These are phyloP conservation scores for Bruchidius siliquastri DNA, from an alignment of 2,888 invertebrate genomes.

Conservation along the genomic window DNA sequence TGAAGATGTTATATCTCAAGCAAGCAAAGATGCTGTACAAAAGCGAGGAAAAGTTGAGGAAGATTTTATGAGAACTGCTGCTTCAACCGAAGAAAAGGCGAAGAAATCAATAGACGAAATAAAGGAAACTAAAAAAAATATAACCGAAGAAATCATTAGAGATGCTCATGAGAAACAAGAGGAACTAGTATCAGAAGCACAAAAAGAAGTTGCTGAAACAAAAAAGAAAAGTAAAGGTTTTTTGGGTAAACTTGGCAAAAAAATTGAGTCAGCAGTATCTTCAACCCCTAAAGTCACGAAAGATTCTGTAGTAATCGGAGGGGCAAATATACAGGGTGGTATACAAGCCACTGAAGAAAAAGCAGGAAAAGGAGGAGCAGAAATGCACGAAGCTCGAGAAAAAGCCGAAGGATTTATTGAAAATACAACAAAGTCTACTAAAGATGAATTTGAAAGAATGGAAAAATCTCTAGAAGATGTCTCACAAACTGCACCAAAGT, in stretches of 20 bases:
- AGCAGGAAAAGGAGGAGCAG: neutral
- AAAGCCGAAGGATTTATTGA: neutral
- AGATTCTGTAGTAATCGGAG: too few relatives aligned
- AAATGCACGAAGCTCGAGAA: neutral
- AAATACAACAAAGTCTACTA: neutral
- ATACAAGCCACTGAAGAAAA: neutral
- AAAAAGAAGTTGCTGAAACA: neutral
- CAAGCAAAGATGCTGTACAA: too few relatives aligned
- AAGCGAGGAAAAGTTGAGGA: too few relatives aligned
- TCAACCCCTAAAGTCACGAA: neutral
- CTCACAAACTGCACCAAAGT: neutral
- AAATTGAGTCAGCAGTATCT: constrained; percentile 2
- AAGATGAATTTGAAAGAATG: neutral
- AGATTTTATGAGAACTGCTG: too few relatives aligned
- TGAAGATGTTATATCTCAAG: neutral
- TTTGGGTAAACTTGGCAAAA: constrained; percentile 15
- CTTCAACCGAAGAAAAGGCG: too few relatives aligned
- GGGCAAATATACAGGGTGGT: neutral
- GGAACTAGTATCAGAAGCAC: neutral
- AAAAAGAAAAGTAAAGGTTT: constrained; percentile 12
- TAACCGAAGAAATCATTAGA: neutral
- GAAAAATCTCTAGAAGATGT: neutral
- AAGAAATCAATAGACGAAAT: too few relatives aligned
- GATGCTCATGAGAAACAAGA: neutral
- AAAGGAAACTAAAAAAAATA: neutral